Conservation (phyloP, 2,888 invertebrate species). For the Choristoneura rosaceana region DNA sequence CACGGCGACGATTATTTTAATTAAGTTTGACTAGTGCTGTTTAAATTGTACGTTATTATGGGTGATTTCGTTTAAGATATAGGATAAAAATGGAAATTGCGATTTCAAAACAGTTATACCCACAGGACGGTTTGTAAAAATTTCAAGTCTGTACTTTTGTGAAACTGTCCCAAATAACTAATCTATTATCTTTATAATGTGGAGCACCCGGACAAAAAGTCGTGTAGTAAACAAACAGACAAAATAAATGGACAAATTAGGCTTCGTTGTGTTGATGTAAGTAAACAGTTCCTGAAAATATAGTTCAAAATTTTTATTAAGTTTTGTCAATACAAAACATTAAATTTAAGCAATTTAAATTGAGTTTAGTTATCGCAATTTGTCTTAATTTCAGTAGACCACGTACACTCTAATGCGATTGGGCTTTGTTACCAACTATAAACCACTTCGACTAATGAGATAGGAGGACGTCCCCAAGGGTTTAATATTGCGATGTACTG, state of each 20-base stretch:
- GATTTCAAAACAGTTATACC: too few relatives aligned
- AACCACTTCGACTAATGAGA: constrained; percentile 70
- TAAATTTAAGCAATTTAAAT: constrained; percentile 44
- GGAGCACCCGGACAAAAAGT: too few relatives aligned
- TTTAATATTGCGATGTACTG: constrained; percentile 55
- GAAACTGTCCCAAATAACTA: background rate
- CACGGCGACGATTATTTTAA: constrained; percentile 31
- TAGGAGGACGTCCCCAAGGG: constrained; percentile 59
- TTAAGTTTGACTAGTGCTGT: constrained; percentile 13
- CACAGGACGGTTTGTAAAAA: too few relatives aligned
- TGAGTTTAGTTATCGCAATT: constrained; percentile 47
- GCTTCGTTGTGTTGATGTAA: too few relatives aligned
- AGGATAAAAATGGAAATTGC: background rate
- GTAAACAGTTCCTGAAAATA: background rate
- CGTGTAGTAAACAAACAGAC: too few relatives aligned
- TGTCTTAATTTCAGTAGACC: constrained; percentile 53
- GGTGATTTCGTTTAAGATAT: background rate
- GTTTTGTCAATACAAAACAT: background rate
- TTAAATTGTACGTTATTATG: constrained; percentile 2
- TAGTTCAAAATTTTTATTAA: background rate
- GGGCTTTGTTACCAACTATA: constrained; percentile 60
- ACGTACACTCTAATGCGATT: constrained; percentile 63
- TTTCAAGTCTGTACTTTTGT: background rate
- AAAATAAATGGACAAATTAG: too few relatives aligned
- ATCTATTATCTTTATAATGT: background rate